These are phyloP conservation scores for Athrips mouffetella DNA, from an alignment of 2,888 invertebrate species.

Conservation along the genomic window DNA sequence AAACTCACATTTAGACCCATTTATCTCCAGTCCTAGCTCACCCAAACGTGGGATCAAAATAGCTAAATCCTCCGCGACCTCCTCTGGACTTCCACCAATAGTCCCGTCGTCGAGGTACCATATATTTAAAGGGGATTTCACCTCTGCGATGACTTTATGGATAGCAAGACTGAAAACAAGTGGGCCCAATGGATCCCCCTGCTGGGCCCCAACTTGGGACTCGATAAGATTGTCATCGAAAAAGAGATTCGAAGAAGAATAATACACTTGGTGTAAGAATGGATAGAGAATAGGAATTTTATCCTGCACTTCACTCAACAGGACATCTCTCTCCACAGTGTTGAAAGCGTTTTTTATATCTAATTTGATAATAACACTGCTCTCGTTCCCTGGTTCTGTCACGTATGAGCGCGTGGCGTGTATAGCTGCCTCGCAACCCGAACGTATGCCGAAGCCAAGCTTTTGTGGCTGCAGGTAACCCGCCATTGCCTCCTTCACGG, in stretches of 20 bases:
- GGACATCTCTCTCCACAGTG: slow-evolving; percentile 2
- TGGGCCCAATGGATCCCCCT: no score
- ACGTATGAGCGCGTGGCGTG: neutral
- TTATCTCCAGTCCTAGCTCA: neutral
- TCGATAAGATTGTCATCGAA: neutral
- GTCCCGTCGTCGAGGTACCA: no score
- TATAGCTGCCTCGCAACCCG: neutral
- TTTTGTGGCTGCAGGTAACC: neutral
- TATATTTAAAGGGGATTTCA: no score
- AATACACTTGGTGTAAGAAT: neutral
- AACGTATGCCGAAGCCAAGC: neutral
- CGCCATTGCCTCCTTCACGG: neutral
- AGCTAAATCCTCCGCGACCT: neutral
- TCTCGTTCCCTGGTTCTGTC: neutral
- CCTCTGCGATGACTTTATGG: no score
- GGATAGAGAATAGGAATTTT: neutral
- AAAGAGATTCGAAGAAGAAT: neutral
- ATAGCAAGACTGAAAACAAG: no score
- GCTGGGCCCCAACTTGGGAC: neutral
- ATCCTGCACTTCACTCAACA: neutral
- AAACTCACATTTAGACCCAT: neutral
- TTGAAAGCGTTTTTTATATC: slow-evolving; percentile 13
- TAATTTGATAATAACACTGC: slow-evolving; percentile 1
- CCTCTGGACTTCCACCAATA: neutral
- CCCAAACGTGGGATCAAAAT: neutral